A percentile compares a stretch with the other conserved stretches of the same genome.
Conservation (phyloP, 2,797 vertebrate genomes). For the Hapalemur alaotrensis region DNA sequence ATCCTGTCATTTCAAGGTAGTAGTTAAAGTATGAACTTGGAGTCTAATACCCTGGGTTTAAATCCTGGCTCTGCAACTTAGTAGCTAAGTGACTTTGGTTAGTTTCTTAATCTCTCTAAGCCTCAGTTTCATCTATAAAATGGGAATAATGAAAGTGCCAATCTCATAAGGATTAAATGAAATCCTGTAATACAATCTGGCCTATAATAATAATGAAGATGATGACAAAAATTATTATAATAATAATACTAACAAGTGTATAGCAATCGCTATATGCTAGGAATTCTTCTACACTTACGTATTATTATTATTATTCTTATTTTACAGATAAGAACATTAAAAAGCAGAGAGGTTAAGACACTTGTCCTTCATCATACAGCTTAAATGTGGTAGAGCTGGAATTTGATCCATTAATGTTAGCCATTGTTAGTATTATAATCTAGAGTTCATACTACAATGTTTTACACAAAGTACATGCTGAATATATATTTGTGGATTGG, state of each 20-base stretch:
- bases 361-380: neutral
- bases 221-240: neutral
- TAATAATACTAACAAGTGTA: neutral
- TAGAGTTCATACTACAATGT: neutral
- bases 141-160: neutral
- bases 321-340: neutral
- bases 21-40: neutral
- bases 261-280: neutral
- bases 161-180: neutral
- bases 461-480: neutral
- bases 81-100: neutral
- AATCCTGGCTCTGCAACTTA: neutral
- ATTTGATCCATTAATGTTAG: neutral
- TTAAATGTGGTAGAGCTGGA: neutral
- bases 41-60: neutral
- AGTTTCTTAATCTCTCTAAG: neutral
- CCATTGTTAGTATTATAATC: neutral
- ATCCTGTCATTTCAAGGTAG: neutral
- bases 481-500: neutral
- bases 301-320: neutral
- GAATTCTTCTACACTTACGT: neutral
- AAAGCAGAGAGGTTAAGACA: neutral
- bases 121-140: slow-evolving; percentile 20
- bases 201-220: neutral
- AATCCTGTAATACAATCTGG: neutral